Percentiles rank a stretch among this genome's conserved stretches.
Conservation (phyloP, 1,140 invertebrate species). For the Helicoverpa zea region DNA sequence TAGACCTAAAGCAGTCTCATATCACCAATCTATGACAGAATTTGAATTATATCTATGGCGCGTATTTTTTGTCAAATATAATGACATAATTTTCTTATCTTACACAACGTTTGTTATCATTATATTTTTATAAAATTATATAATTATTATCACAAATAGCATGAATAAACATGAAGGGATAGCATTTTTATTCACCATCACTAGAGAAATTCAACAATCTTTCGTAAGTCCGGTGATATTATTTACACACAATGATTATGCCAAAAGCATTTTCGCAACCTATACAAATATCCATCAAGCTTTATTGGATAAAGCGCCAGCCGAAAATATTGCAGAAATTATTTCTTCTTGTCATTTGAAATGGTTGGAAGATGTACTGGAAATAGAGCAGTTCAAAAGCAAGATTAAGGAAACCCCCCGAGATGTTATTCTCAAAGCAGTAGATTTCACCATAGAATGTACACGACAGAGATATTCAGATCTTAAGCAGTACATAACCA, state of each 20-base stretch:
- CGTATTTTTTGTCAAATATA: not conserved
- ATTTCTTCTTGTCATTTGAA: conserved; percentile 35
- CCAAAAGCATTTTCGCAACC: conserved; percentile 16
- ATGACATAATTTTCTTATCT: not conserved
- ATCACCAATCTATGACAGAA: not conserved
- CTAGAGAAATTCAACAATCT: conserved; percentile 47
- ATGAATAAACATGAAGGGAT: conserved; percentile 46
- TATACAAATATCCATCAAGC: conserved; percentile 22
- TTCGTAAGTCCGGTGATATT: conserved; percentile 51
- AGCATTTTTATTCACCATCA: conserved; percentile 43
- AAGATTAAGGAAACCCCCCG: conserved; percentile 36
- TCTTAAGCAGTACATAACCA: conserved; percentile 20
- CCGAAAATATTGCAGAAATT: conserved; percentile 17
- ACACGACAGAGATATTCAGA: conserved; percentile 1
- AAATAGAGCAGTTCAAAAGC: conserved; percentile 39
- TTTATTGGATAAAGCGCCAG: not conserved
- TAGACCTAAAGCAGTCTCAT: not conserved
- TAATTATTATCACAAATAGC: not conserved
- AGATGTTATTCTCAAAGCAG: conserved; percentile 34
- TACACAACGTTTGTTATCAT: not conserved
- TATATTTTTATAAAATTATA: conserved; percentile 12
- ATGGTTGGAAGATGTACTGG: conserved; percentile 49
- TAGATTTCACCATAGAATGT: conserved; percentile 44
- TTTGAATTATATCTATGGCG: not conserved
- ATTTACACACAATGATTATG: conserved; percentile 52